Percentiles rank a stretch among this genome's conserved stretches.
phyloP scores from a whole-genome alignment of 92 coral and sea anemone genomes.

The Hydrozoanthus gracilis region DNA sequence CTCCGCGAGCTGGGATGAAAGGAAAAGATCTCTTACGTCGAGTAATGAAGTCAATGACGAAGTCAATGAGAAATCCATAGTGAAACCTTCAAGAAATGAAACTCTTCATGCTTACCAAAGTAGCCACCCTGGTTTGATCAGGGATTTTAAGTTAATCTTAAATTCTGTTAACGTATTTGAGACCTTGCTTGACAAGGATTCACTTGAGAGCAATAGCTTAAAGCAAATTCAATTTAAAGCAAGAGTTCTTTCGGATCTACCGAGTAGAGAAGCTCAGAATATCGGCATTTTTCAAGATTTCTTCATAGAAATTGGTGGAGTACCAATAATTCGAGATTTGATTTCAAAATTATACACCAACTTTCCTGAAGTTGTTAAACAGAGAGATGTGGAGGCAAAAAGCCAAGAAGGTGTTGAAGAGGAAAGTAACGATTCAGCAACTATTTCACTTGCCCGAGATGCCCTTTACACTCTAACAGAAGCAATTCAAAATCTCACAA shows the following conservation, averaged over 20 bases:
- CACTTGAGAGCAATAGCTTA: background rate
- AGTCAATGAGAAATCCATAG: background rate
- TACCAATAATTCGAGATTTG: constrained; percentile 14
- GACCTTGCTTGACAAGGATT: constrained; percentile 13
- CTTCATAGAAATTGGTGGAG: constrained; percentile 19
- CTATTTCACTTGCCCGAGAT: background rate
- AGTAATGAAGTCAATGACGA: background rate
- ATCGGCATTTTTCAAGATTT: background rate
- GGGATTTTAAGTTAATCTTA: background rate
- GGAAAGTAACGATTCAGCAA: background rate
- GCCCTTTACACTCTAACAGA: background rate
- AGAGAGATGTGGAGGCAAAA: background rate
- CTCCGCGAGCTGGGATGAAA: too few relatives aligned
- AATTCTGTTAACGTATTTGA: constrained; percentile 3
- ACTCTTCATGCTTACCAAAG: background rate
- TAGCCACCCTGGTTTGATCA: background rate
- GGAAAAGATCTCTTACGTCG: too few relatives aligned
- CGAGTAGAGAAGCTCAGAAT: background rate
- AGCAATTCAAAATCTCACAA: background rate
- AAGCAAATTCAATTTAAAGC: background rate
- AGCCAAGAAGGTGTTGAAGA: background rate
- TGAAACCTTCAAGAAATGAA: constrained; percentile 5
- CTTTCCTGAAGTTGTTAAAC: constrained; percentile 21
- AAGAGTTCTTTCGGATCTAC: background rate
- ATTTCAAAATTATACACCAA: background rate